Evolutionary conservation across 2,113 vertebrate genomes (phyloP).

Genomic region (Octodon degus): DNA sequence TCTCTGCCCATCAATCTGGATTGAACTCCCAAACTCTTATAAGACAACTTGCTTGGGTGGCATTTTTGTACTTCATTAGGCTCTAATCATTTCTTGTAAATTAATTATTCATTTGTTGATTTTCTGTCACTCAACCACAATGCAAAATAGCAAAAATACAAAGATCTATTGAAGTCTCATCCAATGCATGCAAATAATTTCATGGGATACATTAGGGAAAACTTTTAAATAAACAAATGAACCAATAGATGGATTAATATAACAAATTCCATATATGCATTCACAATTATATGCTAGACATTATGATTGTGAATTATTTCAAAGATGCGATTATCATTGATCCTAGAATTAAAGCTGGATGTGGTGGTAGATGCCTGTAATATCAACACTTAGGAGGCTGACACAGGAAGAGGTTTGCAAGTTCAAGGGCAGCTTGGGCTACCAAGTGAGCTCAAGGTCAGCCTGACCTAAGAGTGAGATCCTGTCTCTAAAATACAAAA

Average conservation of each 20-base stretch:
- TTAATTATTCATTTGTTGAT: slow-evolving; percentile 7
- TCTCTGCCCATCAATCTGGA: background rate
- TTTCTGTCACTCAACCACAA: background rate
- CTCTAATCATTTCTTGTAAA: slow-evolving; percentile 15
- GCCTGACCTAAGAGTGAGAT: too few species aligned
- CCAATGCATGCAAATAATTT: background rate
- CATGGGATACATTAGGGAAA: background rate
- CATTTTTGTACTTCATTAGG: background rate
- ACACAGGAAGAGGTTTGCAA: too few species aligned
- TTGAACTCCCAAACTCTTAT: background rate
- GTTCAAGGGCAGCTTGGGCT: too few species aligned
- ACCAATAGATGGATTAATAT: background rate
- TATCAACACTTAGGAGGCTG: too few species aligned
- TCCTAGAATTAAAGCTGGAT: background rate
- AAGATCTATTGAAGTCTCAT: background rate
- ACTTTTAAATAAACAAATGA: background rate
- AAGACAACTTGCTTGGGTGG: background rate
- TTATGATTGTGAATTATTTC: background rate
- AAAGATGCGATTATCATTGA: background rate
- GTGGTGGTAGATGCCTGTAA: too few species aligned
- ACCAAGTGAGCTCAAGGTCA: too few species aligned
- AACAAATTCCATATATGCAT: background rate
- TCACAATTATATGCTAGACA: background rate
- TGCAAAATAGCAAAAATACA: background rate
- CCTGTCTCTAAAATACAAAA: too few species aligned